Percentiles rank a stretch among this genome's conserved stretches.
phyloP scores from a whole-genome alignment of 2,797 vertebrate genomes.

The Argyrosomus regius region DNA sequence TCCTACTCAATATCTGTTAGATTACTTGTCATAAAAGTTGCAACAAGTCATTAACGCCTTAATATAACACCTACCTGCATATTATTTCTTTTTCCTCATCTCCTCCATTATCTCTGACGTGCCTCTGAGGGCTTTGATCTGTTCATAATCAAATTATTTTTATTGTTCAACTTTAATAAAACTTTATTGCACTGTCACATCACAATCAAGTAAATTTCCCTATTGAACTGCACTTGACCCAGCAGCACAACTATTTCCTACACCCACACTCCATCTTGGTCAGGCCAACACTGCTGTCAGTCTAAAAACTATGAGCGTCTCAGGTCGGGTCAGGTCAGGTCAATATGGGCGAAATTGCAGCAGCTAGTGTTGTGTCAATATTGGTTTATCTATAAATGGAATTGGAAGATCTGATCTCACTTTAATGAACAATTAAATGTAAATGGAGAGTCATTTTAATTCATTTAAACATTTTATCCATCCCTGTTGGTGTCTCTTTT shows the following conservation, averaged over 20 bases:
- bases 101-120: constrained; percentile 12
- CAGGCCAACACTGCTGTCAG: constrained; percentile 7
- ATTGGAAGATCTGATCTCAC: neutral
- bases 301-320: constrained; percentile 5
- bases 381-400: neutral
- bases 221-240: constrained; percentile 34
- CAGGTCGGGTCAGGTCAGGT: constrained; percentile 8
- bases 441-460: neutral
- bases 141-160: constrained; percentile 31
- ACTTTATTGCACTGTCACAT: constrained; percentile 5
- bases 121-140: constrained; percentile 29
- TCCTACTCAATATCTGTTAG: constrained; percentile 36
- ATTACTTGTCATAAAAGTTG: constrained; percentile 59
- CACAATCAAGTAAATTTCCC: constrained; percentile 19
- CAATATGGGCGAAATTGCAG: constrained; percentile 12
- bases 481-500: neutral
- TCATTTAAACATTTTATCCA: neutral
- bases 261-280: constrained; percentile 19
- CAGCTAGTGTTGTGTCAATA: neutral
- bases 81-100: constrained; percentile 30
- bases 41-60: constrained; percentile 57
- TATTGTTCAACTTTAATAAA: constrained; percentile 38
- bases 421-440: constrained; percentile 3
- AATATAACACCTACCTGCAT: constrained; percentile 35
- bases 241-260: constrained; percentile 4